Evolutionary conservation across 92 coral and sea anemone species (phyloP).

Genomic region (Metridium senile): DNA sequence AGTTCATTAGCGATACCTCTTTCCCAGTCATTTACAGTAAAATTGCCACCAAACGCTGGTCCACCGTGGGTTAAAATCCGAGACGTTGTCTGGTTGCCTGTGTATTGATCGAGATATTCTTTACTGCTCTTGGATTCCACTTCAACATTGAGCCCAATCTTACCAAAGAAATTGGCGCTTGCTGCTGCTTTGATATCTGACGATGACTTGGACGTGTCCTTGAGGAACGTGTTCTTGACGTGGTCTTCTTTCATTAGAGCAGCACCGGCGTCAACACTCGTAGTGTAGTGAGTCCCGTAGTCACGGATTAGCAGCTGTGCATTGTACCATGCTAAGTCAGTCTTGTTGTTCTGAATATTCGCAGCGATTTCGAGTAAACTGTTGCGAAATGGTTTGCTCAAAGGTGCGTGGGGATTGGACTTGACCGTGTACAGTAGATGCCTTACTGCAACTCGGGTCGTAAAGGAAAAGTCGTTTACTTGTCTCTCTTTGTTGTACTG

Average conservation of each 20-base stretch:
- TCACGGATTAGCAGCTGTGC: slow-evolving; percentile 78
- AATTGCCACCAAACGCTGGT: slow-evolving; percentile 74
- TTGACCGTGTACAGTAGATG: slow-evolving; percentile 71
- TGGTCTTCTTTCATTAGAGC: slow-evolving; percentile 72
- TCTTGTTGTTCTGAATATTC: slow-evolving; percentile 72
- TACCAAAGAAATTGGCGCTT: slow-evolving; percentile 60
- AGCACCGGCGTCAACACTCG: slow-evolving; percentile 87
- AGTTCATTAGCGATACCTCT: slow-evolving; percentile 59
- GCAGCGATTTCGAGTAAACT: slow-evolving; percentile 75
- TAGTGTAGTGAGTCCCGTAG: slow-evolving; percentile 81
- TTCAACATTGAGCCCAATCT: slow-evolving; percentile 44
- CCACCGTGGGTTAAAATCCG: slow-evolving; percentile 75
- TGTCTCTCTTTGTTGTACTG: slow-evolving; percentile 72
- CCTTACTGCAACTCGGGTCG: slow-evolving; percentile 72
- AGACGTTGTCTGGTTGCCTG: slow-evolving; percentile 68
- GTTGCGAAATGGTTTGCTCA: slow-evolving; percentile 64
- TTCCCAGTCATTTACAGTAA: slow-evolving; percentile 76
- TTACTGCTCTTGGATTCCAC: slow-evolving; percentile 35
- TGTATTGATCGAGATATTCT: slow-evolving; percentile 50
- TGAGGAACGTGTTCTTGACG: slow-evolving; percentile 40
- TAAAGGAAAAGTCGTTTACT: slow-evolving; percentile 53
- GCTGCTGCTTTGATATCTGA: slow-evolving; percentile 79
- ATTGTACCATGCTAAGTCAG: slow-evolving; percentile 76
- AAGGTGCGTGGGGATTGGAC: slow-evolving; percentile 74
- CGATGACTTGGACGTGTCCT: slow-evolving; percentile 44